Conservation (phyloP, 2,888 invertebrate genomes). For the Entomobrya multifasciata region DNA sequence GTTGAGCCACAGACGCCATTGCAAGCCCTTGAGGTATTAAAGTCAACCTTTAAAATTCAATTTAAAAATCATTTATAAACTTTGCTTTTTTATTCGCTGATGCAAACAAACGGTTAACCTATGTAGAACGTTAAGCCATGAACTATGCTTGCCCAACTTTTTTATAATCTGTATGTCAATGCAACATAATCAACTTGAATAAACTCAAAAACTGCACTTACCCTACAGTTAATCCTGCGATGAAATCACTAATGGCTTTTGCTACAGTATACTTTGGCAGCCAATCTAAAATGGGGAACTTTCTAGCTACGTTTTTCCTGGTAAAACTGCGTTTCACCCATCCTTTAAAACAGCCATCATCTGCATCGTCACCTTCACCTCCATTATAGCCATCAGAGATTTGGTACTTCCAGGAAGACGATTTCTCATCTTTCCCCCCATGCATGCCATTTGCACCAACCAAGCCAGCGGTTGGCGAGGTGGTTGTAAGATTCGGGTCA, state of each 20-base stretch:
- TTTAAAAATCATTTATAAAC: no score
- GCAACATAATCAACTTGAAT: no score
- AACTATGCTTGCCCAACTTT: no score
- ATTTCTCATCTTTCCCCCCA: conserved; percentile 11
- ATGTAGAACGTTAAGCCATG: no score
- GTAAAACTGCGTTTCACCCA: conserved; percentile 59
- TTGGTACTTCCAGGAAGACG: conserved; percentile 45
- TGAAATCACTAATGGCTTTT: conserved; percentile 73
- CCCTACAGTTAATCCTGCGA: conserved; percentile 77
- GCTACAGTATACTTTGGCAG: conserved; percentile 70
- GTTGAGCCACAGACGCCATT: conserved; percentile 94
- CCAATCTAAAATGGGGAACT: conserved; percentile 77
- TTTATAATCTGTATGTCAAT: no score
- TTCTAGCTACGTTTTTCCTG: conserved; percentile 70
- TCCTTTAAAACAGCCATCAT: conserved; percentile 41
- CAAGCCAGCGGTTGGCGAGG: conserved; percentile 62
- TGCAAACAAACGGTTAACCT: no score
- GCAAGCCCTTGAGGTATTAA: conserved; percentile 85
- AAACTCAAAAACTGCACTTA: no score
- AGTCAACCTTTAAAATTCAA: no score
- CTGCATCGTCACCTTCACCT: neutral
- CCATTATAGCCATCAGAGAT: neutral
- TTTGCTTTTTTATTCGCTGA: no score
- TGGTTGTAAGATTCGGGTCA: conserved; percentile 18
- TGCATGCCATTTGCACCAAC: conserved; percentile 13